Evolutionary conservation across 2,888 invertebrate genomes (phyloP).

Genomic region (Dolichomitus sp.): DNA sequence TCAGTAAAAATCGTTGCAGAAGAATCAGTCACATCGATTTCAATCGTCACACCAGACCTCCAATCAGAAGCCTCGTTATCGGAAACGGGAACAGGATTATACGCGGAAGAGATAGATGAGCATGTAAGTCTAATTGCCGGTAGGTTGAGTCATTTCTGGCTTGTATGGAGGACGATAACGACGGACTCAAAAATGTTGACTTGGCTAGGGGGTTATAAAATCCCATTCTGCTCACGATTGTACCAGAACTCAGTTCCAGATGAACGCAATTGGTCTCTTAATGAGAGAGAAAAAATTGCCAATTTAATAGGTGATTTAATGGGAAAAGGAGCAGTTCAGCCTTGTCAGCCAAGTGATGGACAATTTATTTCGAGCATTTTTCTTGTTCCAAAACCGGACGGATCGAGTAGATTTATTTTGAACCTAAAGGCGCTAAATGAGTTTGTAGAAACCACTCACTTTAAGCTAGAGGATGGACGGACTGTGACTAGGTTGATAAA

Average conservation of each 20-base stretch:
- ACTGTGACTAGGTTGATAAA: conserved; percentile 33
- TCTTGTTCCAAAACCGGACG: background rate
- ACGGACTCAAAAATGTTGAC: conserved; percentile 44
- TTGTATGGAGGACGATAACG: conserved; percentile 32
- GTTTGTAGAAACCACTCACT: conserved; percentile 41
- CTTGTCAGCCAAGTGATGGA: conserved; percentile 4
- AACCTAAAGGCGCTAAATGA: background rate
- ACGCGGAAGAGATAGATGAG: conserved; percentile 9
- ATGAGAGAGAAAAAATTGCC: background rate
- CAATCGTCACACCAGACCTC: background rate
- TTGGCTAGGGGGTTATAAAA: conserved; percentile 59
- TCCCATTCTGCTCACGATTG: conserved; percentile 35
- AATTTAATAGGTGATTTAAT: background rate
- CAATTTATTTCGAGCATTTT: conserved; percentile 26
- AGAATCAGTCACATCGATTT: background rate
- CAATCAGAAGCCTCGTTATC: background rate
- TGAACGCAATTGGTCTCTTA: background rate
- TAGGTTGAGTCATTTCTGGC: conserved; percentile 40
- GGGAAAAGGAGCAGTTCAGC: conserved; percentile 26
- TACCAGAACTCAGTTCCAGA: conserved; percentile 14
- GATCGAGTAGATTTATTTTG: conserved; percentile 17
- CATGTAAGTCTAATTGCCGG: conserved; percentile 57
- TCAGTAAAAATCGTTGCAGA: background rate
- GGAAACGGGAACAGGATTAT: background rate
- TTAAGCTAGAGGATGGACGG: conserved; percentile 49